Base-by-base conservation (phyloP, 1,140 invertebrate genomes). In the Diabrotica undecimpunctata region DNA sequence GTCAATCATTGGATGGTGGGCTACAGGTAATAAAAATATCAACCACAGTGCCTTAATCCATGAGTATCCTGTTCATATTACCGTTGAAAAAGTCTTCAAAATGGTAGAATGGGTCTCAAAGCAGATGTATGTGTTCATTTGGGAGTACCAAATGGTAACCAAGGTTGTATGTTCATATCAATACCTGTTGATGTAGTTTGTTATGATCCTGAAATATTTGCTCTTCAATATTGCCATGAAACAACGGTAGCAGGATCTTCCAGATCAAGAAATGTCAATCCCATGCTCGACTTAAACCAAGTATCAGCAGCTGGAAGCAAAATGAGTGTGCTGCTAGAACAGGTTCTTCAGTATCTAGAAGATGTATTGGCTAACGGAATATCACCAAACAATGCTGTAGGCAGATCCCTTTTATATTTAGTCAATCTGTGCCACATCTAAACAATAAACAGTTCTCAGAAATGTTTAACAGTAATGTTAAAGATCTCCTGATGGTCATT, bases 41-140 rank as follows among this genome's bases (percentile, higher is more conserved):
- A 95, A 93, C 75, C 95, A 98, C 81, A 97, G 95, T 9, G 94
- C 95, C 0, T 90, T 97, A 35, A 98, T 99, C 77, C 96, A 99
- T 74, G 96, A 98, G 75, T 99, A 98, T 81, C 96, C 96, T 6
- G 88, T 99, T 55, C 96, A 98, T 80, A 82, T 98, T 50, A 97
- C 95, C 12, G 86, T 98, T 25, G 96, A 98, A 78, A 97, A 4
- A 92, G 91, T 9, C 81, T 97, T 74, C 87, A 81, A 82, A 81
- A 90, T 80, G 79, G 86, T 1, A 87, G 90, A 68, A 95, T 98
- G 90, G 91, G 88, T 4, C 87, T 97, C 55, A 93, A 94, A 70
- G 93, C 92, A n/a, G 97, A 95, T 75, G 86, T 96, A 62, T 90
- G 88, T 64, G 83, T 84, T 5, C 78, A 79, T 59, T 71, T 84